phyloP scores from a whole-genome alignment of 2,113 vertebrate species.

The Nipponia nippon region DNA sequence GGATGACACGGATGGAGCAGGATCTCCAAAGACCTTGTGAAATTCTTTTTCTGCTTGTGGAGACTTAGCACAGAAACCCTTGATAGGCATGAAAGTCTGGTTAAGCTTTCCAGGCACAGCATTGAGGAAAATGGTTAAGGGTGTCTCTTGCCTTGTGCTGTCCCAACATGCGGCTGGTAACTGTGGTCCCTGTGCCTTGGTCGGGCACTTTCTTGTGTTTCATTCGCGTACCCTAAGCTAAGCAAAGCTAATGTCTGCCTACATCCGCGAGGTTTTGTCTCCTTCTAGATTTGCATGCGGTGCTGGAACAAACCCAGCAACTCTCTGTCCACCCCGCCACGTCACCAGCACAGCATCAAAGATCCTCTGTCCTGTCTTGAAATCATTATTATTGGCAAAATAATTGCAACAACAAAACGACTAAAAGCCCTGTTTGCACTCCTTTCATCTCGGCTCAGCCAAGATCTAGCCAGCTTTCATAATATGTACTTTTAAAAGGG shows the following conservation, averaged over 20 bases:
- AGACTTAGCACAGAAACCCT: neutral
- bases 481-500: neutral
- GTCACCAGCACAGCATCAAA: neutral
- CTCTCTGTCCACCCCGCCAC: neutral
- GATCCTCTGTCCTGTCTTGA: neutral
- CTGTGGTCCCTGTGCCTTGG: accelerated
- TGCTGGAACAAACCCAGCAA: neutral
- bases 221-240: accelerated
- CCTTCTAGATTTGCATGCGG: neutral
- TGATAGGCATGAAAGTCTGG: neutral
- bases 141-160: neutral
- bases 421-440: constrained; percentile 53
- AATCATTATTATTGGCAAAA: constrained; percentile 67
- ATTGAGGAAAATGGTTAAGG: accelerated
- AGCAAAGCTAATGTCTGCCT: neutral
- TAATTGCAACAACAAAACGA: constrained; percentile 61
- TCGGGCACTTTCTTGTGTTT: too few species aligned
- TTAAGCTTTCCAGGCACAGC: neutral
- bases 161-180: accelerated
- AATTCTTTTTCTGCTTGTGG: neutral
- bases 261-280: accelerated
- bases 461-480: constrained; percentile 12
- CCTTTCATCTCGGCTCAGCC: constrained; percentile 39
- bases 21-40: neutral
- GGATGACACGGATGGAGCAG: neutral